Evolutionary conservation across 2,888 invertebrate genomes (phyloP).

Genomic region (Papilio gigon): DNA sequence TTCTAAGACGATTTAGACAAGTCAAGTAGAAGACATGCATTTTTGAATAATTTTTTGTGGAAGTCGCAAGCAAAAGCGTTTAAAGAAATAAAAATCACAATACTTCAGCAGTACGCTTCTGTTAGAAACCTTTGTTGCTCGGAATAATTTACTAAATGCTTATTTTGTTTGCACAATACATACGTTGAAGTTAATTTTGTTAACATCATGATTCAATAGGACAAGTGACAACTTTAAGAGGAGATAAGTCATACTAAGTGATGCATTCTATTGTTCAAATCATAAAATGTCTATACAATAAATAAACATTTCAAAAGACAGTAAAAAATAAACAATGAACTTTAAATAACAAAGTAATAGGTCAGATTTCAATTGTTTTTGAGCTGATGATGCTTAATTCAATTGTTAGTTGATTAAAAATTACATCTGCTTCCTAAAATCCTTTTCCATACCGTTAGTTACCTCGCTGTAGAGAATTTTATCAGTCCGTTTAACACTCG

Average conservation of each 20-base stretch:
- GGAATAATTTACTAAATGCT: too few relatives aligned
- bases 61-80: too few relatives aligned
- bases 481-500: neutral
- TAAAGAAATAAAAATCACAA: too few relatives aligned
- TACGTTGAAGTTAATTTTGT: too few relatives aligned
- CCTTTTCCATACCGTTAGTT: neutral
- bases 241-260: neutral
- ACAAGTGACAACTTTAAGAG: neutral
- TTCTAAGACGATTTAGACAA: too few relatives aligned
- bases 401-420: neutral
- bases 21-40: too few relatives aligned
- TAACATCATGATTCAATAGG: too few relatives aligned
- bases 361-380: constrained; percentile 17
- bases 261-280: neutral
- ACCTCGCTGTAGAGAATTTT: too few relatives aligned
- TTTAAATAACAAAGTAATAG: neutral
- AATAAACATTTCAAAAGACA: neutral
- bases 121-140: too few relatives aligned
- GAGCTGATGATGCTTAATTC: neutral
- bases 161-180: too few relatives aligned
- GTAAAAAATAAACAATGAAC: neutral
- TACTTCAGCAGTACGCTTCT: too few relatives aligned
- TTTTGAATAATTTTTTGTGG: too few relatives aligned
- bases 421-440: neutral
- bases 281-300: neutral